phyloP scores from a whole-genome alignment of 1,140 invertebrate genomes.

The Leptinotarsa undecemlineata region DNA sequence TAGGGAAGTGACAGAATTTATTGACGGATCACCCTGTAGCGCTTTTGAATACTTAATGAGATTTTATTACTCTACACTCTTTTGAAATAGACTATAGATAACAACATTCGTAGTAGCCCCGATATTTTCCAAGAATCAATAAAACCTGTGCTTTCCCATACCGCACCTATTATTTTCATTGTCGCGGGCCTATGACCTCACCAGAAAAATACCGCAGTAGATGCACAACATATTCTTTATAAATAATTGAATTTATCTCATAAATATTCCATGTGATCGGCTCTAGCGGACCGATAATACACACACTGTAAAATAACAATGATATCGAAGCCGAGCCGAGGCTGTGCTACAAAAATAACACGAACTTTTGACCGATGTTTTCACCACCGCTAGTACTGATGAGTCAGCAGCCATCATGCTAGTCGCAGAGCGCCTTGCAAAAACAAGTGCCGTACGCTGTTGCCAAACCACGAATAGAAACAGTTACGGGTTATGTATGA shows the following conservation, averaged over 20 bases:
- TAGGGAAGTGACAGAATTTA: too few relatives aligned
- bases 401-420: conserved; percentile 34
- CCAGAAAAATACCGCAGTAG: conserved; percentile 11
- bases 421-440: conserved; percentile 28
- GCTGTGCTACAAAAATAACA: conserved; percentile 26
- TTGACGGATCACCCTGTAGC: too few relatives aligned
- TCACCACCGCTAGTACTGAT: conserved; percentile 36
- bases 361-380: conserved; percentile 35
- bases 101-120: too few relatives aligned
- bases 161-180: too few relatives aligned
- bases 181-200: neutral
- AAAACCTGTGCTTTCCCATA: too few relatives aligned
- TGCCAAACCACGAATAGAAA: conserved; percentile 15
- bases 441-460: conserved; percentile 30
- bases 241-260: conserved; percentile 21
- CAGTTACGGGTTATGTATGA: neutral
- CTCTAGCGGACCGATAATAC: neutral
- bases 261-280: conserved; percentile 14
- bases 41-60: too few relatives aligned
- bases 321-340: conserved; percentile 2
- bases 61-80: too few relatives aligned
- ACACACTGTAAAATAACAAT: neutral
- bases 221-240: conserved; percentile 12
- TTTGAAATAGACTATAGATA: too few relatives aligned
- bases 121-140: too few relatives aligned